Evolutionary conservation across 2,797 vertebrate genomes (phyloP).

Genomic region (Okamejei kenojei): DNA sequence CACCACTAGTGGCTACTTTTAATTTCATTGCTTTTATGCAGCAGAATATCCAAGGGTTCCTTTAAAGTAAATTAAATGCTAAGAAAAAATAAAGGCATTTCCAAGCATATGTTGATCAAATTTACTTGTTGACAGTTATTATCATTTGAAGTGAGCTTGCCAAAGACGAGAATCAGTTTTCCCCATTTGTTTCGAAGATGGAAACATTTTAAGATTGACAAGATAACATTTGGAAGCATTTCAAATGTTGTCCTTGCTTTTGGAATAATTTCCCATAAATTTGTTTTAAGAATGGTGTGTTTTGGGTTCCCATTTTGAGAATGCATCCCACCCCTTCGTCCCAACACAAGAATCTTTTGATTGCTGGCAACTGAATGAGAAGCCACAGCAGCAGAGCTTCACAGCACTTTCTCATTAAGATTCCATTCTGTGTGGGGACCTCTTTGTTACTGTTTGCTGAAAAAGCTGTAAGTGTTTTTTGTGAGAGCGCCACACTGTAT

Average conservation of each 20-base stretch:
- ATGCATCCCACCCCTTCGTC: neutral
- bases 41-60: neutral
- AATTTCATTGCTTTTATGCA: neutral
- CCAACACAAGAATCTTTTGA: constrained; percentile 24
- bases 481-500: neutral
- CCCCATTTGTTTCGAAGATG: neutral
- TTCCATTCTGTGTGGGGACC: constrained; percentile 1
- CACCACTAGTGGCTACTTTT: neutral
- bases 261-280: neutral
- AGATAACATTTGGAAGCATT: constrained; percentile 4
- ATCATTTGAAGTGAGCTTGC: neutral
- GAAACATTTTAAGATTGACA: neutral
- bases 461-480: constrained; percentile 31
- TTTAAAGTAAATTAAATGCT: neutral
- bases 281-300: neutral
- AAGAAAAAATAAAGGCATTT: neutral
- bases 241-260: neutral
- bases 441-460: constrained; percentile 24
- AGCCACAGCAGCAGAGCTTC: neutral
- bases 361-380: constrained; percentile 12
- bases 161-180: neutral
- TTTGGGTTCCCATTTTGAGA: neutral
- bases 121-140: neutral
- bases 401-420: constrained; percentile 27
- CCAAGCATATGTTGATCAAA: neutral